Conservation (phyloP, 1,140 invertebrate genomes). For the Zelostemma sp. region DNA sequence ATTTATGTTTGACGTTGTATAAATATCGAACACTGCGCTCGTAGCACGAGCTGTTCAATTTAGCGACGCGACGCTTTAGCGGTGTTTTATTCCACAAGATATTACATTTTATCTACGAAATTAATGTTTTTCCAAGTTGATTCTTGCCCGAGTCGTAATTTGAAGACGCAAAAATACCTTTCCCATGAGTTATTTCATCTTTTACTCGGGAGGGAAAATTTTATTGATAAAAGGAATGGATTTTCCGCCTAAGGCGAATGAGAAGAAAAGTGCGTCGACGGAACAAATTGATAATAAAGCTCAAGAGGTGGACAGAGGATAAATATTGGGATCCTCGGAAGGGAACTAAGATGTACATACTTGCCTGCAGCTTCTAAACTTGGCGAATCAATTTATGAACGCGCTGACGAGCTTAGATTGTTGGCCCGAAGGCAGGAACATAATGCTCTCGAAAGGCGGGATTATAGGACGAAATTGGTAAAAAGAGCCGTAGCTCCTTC, state of each 20-base stretch:
- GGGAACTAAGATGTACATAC: slow-evolving; percentile 11
- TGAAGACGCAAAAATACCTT: not conserved
- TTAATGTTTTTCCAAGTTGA: no score
- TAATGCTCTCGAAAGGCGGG: slow-evolving; percentile 36
- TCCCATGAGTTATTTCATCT: slow-evolving; percentile 8
- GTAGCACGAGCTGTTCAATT: no score
- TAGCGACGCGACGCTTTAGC: no score
- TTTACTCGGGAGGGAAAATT: not conserved
- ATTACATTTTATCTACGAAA: no score
- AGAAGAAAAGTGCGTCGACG: not conserved
- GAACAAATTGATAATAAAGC: slow-evolving; percentile 16
- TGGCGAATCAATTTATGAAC: slow-evolving; percentile 59
- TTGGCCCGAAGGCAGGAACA: slow-evolving; percentile 41
- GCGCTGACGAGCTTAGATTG: slow-evolving; percentile 46
- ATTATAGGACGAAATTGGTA: slow-evolving; percentile 45
- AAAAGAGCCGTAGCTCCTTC: slow-evolving; percentile 42
- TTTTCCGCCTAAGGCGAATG: slow-evolving; percentile 2
- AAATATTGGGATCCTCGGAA: slow-evolving; percentile 25
- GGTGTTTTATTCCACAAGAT: no score
- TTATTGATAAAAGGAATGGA: slow-evolving; percentile 6
- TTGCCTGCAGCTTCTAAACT: slow-evolving; percentile 43
- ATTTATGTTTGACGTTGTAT: no score
- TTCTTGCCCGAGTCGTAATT: no score
- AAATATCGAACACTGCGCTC: no score
- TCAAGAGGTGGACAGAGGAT: slow-evolving; percentile 12